Evolutionary conservation across 1,140 invertebrate genomes (phyloP).

Genomic region (Homalodisca vitripennis): DNA sequence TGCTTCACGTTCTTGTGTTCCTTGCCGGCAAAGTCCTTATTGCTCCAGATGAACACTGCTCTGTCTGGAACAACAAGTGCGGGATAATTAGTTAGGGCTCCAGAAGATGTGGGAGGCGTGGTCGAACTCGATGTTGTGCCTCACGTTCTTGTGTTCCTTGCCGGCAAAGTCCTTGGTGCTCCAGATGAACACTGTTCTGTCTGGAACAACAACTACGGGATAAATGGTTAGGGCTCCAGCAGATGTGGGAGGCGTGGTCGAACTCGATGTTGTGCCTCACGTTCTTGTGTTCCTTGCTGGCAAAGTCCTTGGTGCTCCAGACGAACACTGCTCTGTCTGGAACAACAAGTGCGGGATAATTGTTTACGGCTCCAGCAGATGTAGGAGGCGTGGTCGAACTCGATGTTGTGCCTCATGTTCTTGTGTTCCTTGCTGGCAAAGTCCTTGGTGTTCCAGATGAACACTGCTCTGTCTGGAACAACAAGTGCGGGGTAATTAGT

Average conservation of each 20-base stretch:
- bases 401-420: constrained; percentile 75
- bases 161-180: constrained; percentile 67
- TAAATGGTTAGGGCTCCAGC: constrained; percentile 88
- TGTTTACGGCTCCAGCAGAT: too few species aligned
- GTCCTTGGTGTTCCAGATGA: constrained; percentile 76
- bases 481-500: too few species aligned
- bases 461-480: constrained; percentile 26
- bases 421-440: constrained; percentile 68
- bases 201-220: constrained; percentile 19
- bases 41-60: constrained; percentile 63
- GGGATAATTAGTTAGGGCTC: constrained; percentile 88
- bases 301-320: constrained; percentile 77
- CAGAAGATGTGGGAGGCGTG: constrained; percentile 74
- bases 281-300: constrained; percentile 67
- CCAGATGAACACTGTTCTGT: constrained; percentile 58
- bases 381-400: constrained; percentile 75
- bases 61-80: constrained; percentile 24
- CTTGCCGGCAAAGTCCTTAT: constrained; percentile 67
- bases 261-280: constrained; percentile 79
- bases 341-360: too few species aligned
- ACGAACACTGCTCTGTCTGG: constrained; percentile 46
- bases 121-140: constrained; percentile 83
- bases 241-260: constrained; percentile 73
- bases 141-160: constrained; percentile 71
- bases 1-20: constrained; percentile 72